Evolutionary conservation across 2,888 invertebrate genomes (phyloP).

Genomic region (Leptopilina syphax): DNA sequence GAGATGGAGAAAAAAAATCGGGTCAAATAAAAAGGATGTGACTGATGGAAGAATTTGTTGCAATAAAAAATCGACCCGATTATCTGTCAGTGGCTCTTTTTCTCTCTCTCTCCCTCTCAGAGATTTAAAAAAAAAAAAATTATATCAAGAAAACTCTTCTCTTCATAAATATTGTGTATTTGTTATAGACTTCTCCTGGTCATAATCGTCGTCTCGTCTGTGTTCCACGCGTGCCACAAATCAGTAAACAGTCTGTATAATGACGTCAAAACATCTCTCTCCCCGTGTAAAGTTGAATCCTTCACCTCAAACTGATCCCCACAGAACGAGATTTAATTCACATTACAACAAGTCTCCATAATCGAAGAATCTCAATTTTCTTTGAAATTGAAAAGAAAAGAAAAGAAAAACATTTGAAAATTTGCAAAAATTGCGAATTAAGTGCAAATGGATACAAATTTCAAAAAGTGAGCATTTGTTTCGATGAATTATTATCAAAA

Average conservation of each 20-base stretch:
- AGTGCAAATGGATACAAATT: neutral
- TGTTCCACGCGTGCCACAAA: slow-evolving; percentile 10
- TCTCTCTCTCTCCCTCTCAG: too few relatives aligned
- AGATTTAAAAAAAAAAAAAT: neutral
- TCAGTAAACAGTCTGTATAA: slow-evolving; percentile 18
- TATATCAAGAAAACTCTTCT: neutral
- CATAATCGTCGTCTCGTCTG: neutral
- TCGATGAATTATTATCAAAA: too few relatives aligned
- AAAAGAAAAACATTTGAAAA: neutral
- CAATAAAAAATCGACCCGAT: slow-evolving; percentile 1
- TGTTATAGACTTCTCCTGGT: neutral
- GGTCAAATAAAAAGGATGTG: slow-evolving; percentile 33
- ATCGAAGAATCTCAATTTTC: neutral
- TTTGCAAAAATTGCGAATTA: neutral
- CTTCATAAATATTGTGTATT: neutral
- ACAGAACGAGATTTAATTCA: slow-evolving; percentile 6
- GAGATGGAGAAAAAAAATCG: slow-evolving; percentile 6
- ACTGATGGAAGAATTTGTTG: slow-evolving; percentile 10
- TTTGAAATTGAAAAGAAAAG: neutral
- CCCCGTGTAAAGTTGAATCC: neutral
- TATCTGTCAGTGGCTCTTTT: neutral
- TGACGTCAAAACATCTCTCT: slow-evolving; percentile 34
- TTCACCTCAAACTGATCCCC: slow-evolving; percentile 19
- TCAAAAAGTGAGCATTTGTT: too few relatives aligned
- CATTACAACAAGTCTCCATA: slow-evolving; percentile 1